These are phyloP conservation scores for Equus przewalskii DNA, from an alignment of 2,113 vertebrate species.

Conservation along the genomic window DNA sequence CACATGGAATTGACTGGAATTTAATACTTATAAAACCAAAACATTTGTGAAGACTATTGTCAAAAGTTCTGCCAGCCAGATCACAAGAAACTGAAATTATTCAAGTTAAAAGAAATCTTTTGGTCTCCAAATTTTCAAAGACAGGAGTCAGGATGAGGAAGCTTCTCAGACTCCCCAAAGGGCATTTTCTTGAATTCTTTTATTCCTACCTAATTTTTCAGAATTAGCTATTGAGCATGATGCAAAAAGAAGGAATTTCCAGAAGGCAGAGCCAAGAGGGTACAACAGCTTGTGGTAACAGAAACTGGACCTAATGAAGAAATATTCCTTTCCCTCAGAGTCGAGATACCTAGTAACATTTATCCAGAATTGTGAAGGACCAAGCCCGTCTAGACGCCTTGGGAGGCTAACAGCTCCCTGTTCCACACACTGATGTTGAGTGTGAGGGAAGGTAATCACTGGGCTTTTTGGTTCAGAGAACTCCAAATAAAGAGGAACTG, in stretches of 20 bases:
- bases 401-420: accelerated
- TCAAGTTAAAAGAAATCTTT: neutral
- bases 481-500: neutral
- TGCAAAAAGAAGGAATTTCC: neutral
- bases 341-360: neutral
- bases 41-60: neutral
- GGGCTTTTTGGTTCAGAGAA: neutral
- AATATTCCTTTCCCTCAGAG: neutral
- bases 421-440: neutral
- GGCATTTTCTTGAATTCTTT: neutral
- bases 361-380: neutral
- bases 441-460: neutral
- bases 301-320: neutral
- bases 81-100: neutral
- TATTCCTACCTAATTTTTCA: neutral
- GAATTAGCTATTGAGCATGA: neutral
- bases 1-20: neutral
- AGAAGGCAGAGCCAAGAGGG: neutral
- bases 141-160: neutral
- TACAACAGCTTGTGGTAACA: neutral
- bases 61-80: neutral
- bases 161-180: neutral
- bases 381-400: neutral
- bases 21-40: neutral
- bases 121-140: neutral